Evolutionary conservation across 2,113 vertebrate genomes (phyloP).

Genomic region (Ariopsis seemanni): DNA sequence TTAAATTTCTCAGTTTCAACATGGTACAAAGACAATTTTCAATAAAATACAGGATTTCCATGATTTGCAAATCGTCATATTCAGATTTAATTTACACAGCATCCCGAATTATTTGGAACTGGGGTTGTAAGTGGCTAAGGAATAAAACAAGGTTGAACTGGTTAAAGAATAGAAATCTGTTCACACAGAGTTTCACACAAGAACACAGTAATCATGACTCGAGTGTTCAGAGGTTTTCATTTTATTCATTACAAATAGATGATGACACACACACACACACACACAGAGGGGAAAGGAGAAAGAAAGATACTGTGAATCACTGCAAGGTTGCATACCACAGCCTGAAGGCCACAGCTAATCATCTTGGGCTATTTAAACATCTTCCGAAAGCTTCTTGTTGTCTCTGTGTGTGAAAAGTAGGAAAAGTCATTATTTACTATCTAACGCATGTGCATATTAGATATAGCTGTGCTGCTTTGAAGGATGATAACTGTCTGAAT

Average conservation of each 20-base stretch:
- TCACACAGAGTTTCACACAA: neutral
- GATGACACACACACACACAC: neutral
- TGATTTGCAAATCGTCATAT: too few species aligned
- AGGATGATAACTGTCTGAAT: neutral
- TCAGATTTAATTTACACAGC: too few species aligned
- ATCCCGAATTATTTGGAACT: too few species aligned
- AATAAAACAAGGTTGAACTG: neutral
- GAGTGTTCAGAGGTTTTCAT: constrained; percentile 11
- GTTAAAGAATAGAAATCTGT: neutral
- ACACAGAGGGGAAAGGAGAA: neutral
- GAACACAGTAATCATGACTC: neutral
- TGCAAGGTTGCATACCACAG: neutral
- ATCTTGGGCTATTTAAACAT: neutral
- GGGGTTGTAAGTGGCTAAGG: neutral
- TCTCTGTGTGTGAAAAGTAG: neutral
- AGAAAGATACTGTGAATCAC: neutral
- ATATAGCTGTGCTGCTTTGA: neutral
- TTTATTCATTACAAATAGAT: constrained; percentile 20
- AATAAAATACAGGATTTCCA: too few species aligned
- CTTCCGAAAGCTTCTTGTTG: neutral
- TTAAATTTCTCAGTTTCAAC: too few species aligned
- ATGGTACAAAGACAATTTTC: too few species aligned
- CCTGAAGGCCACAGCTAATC: neutral
- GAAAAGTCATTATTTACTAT: neutral
- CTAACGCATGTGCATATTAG: neutral